Base-by-base conservation (phyloP, 2,113 vertebrate genomes). In the Trachemys scripta region DNA sequence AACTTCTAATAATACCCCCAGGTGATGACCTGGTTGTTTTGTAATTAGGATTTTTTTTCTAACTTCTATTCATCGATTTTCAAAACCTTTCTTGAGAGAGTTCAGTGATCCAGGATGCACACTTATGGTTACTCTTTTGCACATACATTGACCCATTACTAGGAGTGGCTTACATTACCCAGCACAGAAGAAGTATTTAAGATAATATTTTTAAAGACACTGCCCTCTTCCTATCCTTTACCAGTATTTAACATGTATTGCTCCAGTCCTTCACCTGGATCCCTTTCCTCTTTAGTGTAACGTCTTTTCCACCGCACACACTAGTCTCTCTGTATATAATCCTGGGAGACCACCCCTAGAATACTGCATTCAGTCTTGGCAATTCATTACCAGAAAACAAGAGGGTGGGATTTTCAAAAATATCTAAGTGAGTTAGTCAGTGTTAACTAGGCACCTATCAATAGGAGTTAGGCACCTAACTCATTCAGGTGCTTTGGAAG, bases 41-140 rank as follows among this genome's bases (percentile, higher is more conserved):
- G 47, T 47, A 76, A 76, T 45, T 42, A 76, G n/a, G 19, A 27
- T 2, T 94, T 56, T 89, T 94, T 94, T 90, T 90, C 82, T 94
- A 27, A 45, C 27, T 92, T 93, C 85, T 86, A 92, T 54, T 90
- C 19, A 86, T 35, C 4, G 57, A 82, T 76, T 78, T 59, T 49
- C 84, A 72, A 78, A 75, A 82, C 57, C 0, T 59, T 93, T 88
- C 29, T 56, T 38, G 7, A 78, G 54, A 84, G 29, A 80, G 56
- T 49, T n/a, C 76, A 89, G 62, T 75, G 20, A 72, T 38, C n/a
- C 10, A 10, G 81, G 38, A 57, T 82, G 53, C 51, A 82, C 76
- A 94, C 56, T 9, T 75, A 45, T 45, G 20, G 72, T 76, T 76
- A 45, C 10, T 94, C 24, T 59, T 78, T 83, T 88, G 57, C 49